phyloP scores from a whole-genome alignment of 2,888 invertebrate species.

The Orthonevra nobilis region DNA sequence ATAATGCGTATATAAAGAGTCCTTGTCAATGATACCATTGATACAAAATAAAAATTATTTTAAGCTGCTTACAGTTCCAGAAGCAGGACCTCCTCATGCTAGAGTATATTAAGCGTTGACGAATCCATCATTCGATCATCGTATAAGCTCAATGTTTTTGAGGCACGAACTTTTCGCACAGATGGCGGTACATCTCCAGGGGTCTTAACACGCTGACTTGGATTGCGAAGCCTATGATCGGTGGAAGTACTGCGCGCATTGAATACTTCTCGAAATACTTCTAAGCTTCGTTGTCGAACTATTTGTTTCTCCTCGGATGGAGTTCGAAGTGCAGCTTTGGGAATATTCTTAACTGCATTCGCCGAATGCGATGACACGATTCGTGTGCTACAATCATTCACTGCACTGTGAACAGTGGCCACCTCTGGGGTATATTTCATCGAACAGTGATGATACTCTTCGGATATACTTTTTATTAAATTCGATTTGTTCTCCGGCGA shows the following conservation, averaged over 20 bases:
- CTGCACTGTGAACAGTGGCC: constrained; percentile 63
- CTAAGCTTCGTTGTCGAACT: constrained; percentile 85
- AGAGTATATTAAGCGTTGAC: constrained; percentile 78
- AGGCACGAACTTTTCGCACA: constrained; percentile 86
- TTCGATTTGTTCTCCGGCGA: constrained; percentile 76
- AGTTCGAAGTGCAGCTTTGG: constrained; percentile 21
- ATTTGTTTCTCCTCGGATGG: constrained; percentile 75
- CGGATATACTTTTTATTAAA: constrained; percentile 77
- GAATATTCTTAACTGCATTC: constrained; percentile 74
- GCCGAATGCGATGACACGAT: constrained; percentile 73
- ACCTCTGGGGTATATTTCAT: constrained; percentile 33
- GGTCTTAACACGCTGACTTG: constrained; percentile 89
- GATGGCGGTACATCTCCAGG: constrained; percentile 91
- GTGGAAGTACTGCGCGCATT: constrained; percentile 84
- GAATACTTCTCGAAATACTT: constrained; percentile 89
- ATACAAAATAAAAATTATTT: no score
- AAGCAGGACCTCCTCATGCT: constrained; percentile 81
- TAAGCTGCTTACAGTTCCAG: constrained; percentile 77
- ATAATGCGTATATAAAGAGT: no score
- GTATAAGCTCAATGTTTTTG: constrained; percentile 90
- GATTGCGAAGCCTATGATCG: constrained; percentile 84
- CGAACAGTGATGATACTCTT: constrained; percentile 72
- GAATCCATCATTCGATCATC: constrained; percentile 92
- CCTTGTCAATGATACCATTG: no score
- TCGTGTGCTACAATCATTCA: constrained; percentile 73